Evolutionary conservation across 2,797 vertebrate genomes (phyloP).

Genomic region (Esox lucius): DNA sequence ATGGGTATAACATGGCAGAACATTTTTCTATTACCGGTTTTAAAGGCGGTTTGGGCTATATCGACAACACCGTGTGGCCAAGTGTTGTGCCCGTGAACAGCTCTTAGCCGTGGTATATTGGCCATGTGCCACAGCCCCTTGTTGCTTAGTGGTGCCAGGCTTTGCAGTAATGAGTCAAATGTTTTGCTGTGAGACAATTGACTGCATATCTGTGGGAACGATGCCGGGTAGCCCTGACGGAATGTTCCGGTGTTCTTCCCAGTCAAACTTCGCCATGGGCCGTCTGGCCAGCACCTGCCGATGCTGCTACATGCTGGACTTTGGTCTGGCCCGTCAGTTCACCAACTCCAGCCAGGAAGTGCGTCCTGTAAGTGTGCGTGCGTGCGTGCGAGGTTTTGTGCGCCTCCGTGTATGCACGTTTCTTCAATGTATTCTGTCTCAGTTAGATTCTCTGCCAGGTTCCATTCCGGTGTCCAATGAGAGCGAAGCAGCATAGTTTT

Average conservation of each 20-base stretch:
- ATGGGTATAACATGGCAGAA: too few species aligned
- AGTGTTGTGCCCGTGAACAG: too few species aligned
- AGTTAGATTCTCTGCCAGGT: background rate
- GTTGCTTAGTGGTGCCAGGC: background rate
- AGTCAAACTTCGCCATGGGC: conserved; percentile 97
- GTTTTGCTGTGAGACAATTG: conserved; percentile 45
- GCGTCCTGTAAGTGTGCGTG: conserved; percentile 75
- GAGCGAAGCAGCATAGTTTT: background rate
- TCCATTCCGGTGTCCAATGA: background rate
- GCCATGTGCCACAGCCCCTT: too few species aligned
- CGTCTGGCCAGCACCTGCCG: conserved; percentile 90
- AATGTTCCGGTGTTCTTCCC: conserved; percentile 4
- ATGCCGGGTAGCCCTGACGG: conserved; percentile 75
- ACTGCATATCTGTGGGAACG: conserved; percentile 41
- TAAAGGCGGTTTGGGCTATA: too few species aligned
- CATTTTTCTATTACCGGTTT: too few species aligned
- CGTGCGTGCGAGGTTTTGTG: background rate
- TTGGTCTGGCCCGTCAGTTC: conserved; percentile 94
- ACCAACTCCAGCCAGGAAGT: conserved; percentile 96
- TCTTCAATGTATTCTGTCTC: background rate
- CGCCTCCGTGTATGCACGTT: too few species aligned
- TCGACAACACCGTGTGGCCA: too few species aligned
- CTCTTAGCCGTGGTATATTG: too few species aligned
- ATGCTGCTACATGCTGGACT: conserved; percentile 98
- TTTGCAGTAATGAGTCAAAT: conserved; percentile 42